Base-by-base conservation (phyloP, 2,888 invertebrate species). In the Zelleria hepariella region DNA sequence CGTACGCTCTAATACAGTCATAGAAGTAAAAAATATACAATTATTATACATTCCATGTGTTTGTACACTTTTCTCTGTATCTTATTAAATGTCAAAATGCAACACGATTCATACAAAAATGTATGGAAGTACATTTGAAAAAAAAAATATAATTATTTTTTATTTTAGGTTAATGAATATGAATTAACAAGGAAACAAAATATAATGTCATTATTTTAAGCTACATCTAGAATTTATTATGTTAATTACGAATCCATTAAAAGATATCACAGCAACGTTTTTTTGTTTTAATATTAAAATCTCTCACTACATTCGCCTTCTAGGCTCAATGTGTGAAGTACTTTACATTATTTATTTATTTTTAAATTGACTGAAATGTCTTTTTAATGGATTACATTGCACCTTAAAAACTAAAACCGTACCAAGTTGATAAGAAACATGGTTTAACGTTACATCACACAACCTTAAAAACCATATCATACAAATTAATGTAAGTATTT, bases 251-350 rank as follows among this genome's bases (percentile, higher is more conserved):
- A 61, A 66, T 62, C 63, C 65, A 62, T 63, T 58, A 55, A 64
- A 62, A 64, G 65, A 62, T 65, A 66, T 66, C 66, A 64, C 65
- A 66, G 65, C 62, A 62, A 63, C 54, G 58, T 57, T 10, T 25
- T 49, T 20, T 20, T 51, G 18, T 54, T 26, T 58, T 25, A 58
- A 58, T 27, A 47, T 18, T 25, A 21, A 52, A 61, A 57, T 61
- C 57, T 26, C 49, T 24, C 51, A 51, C 52, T 24, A 59, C 58
- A 59, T 65, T 65, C 67, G 65, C 60, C 62, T 21, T 51, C 59
- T 55, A 57, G 58, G 3, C 58, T 42, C 52, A 56, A 23, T 27
- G 57, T 58, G 58, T 55, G 42, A 56, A 26, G 15, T 8, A 56
- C 32, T 42, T 42, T 42, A 21, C 21, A 56, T 21, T 56, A 56